Evolutionary conservation across 2,888 invertebrate genomes (phyloP).

Genomic region (Neocrepidodera transversa): DNA sequence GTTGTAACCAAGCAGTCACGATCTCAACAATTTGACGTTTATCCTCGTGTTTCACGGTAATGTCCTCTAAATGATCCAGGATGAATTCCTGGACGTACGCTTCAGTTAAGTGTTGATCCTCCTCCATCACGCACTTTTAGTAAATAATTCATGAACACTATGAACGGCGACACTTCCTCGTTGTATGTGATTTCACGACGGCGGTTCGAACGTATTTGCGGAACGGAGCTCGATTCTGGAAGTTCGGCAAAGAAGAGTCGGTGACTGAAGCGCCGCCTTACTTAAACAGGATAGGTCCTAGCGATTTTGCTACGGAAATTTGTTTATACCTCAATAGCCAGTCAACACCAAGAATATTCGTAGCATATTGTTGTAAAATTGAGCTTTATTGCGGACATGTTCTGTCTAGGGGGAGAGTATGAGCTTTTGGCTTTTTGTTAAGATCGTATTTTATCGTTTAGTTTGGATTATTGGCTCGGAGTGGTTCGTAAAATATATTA

Average conservation of each 20-base stretch:
- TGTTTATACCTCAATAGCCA: slow-evolving; percentile 60
- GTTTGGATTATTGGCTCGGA: slow-evolving; percentile 16
- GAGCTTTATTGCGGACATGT: slow-evolving; percentile 43
- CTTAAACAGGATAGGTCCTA: slow-evolving; percentile 55
- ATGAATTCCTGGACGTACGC: slow-evolving; percentile 93
- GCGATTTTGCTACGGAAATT: slow-evolving; percentile 55
- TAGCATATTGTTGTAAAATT: slow-evolving; percentile 54
- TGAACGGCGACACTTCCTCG: slow-evolving; percentile 21
- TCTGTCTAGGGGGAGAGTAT: slow-evolving; percentile 35
- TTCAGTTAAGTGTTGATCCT: slow-evolving; percentile 80
- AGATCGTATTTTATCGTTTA: slow-evolving; percentile 32
- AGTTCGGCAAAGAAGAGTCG: slow-evolving; percentile 62
- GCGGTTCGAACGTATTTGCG: slow-evolving; percentile 62
- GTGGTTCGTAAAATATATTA: slow-evolving; percentile 19
- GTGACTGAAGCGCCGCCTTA: slow-evolving; percentile 55
- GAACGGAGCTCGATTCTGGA: slow-evolving; percentile 53
- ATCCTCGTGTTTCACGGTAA: slow-evolving; percentile 82
- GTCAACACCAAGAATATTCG: slow-evolving; percentile 54
- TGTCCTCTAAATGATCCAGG: slow-evolving; percentile 81
- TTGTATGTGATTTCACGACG: slow-evolving; percentile 50
- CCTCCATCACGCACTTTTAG: slow-evolving; percentile 62
- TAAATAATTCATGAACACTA: slow-evolving; percentile 30
- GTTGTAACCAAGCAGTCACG: slow-evolving; percentile 47
- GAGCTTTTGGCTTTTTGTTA: slow-evolving; percentile 41
- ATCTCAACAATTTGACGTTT: slow-evolving; percentile 53